Evolutionary conservation across 2,797 vertebrate genomes (phyloP).

Genomic region (Hydrocynus forskahlii): DNA sequence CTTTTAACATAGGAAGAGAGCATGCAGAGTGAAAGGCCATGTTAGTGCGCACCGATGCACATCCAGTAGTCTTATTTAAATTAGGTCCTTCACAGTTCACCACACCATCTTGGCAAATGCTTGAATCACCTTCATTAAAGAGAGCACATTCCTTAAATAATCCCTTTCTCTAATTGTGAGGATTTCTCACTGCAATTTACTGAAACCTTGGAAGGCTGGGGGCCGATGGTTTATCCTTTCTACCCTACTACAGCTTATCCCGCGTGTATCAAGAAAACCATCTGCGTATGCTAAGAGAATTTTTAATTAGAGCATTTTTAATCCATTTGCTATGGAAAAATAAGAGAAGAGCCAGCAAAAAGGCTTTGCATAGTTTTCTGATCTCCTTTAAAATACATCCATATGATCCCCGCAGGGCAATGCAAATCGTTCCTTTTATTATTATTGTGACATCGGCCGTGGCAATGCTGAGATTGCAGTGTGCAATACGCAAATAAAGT

Average conservation of each 20-base stretch:
- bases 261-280: neutral
- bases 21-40: conserved; percentile 33
- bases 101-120: conserved; percentile 52
- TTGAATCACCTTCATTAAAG: conserved; percentile 60
- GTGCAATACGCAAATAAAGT: neutral
- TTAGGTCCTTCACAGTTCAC: conserved; percentile 58
- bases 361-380: neutral
- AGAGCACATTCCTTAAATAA: conserved; percentile 53
- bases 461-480: neutral
- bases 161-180: conserved; percentile 53
- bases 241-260: conserved; percentile 2
- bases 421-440: neutral
- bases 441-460: neutral
- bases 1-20: conserved; percentile 17
- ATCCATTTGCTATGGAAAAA: neutral
- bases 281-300: neutral
- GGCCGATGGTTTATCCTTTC: neutral
- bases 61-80: conserved; percentile 55
- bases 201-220: conserved; percentile 1
- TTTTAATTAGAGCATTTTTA: conserved; percentile 18
- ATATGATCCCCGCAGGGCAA: neutral
- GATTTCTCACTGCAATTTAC: conserved; percentile 33
- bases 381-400: neutral
- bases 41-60: conserved; percentile 49
- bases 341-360: neutral